Evolutionary conservation across 2,113 vertebrate species (phyloP), one percentile per base, ranked within the genome.

Genomic region (Cyprinodon variegatus): DNA sequence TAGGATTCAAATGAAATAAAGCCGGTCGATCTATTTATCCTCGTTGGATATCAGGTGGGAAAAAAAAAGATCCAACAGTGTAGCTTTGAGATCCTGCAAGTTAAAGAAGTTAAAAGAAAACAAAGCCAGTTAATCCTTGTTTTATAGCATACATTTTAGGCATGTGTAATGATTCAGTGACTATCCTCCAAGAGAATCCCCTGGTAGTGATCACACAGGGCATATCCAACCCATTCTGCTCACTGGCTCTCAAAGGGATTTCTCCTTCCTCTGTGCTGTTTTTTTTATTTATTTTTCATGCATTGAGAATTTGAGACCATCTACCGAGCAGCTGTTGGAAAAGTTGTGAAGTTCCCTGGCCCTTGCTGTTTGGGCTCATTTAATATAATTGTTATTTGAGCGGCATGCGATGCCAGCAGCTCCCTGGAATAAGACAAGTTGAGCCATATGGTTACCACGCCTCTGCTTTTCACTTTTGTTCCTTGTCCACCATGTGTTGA

Each of bases 191-290:
- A 60, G 57, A 77, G 60, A 78, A 72, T 88, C 85, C 77, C 82
- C 66, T 0, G 83, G 45, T 69, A 71, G 74, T 78, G 67, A 59
- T 88, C 79, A 83, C 64, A 68, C 12, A 29, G 9, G 63, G 74
- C 83, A 81, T 81, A 69, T 76, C 82, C 72, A 90, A 87, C 76
- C 77, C 83, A 85, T 87, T 93, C 81, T 87, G 65, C 78, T 77
- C 81, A 86, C 72, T 48, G 74, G 90, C 78, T 93, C 90, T 83
- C 59, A 76, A 40, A 36, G 70, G 81, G 71, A 82, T 87, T 84
- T 85, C 74, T 77, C 68, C 80, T 72, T 89, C 72, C 41, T 10
- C 59, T 38, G 8, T 2, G 1, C 70, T 65, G 61, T 76, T 68
- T 65, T 65, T 36, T 72, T 76, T 48, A 41, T 69, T 11, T 40